phyloP scores from a whole-genome alignment of 2,113 vertebrate genomes.

The Pedionomus torquatus region DNA sequence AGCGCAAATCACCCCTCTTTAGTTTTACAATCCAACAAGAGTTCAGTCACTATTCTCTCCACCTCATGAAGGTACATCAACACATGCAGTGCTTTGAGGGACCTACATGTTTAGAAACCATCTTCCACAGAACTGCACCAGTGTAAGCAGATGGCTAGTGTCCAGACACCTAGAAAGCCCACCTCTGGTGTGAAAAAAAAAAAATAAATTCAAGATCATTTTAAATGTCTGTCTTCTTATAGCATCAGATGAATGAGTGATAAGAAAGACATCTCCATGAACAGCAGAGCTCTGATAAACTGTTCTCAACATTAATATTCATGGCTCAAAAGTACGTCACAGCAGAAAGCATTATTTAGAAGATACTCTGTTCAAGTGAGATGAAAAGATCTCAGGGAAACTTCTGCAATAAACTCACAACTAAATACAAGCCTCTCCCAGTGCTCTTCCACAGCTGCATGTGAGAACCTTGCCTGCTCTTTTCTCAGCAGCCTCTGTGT shows the following conservation, averaged over 20 bases:
- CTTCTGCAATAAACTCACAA: neutral
- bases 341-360: neutral
- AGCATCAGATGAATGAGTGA: neutral
- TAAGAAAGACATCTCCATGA: neutral
- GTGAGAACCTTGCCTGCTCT: neutral
- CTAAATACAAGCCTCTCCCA: neutral
- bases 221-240: neutral
- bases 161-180: neutral
- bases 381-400: neutral
- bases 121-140: neutral
- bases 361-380: neutral
- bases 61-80: neutral
- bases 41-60: neutral
- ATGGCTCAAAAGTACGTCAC: neutral
- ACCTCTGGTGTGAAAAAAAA: neutral
- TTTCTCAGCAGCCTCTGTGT: neutral
- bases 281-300: neutral
- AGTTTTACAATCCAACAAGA: neutral
- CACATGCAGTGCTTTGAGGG: neutral
- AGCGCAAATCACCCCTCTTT: neutral
- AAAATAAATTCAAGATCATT: neutral
- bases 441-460: neutral
- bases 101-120: neutral
- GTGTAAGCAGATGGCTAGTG: neutral
- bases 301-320: neutral